These are phyloP conservation scores for Stegodyphus mimosarum DNA, from an alignment of 1,140 invertebrate genomes.

Conservation along the genomic window DNA sequence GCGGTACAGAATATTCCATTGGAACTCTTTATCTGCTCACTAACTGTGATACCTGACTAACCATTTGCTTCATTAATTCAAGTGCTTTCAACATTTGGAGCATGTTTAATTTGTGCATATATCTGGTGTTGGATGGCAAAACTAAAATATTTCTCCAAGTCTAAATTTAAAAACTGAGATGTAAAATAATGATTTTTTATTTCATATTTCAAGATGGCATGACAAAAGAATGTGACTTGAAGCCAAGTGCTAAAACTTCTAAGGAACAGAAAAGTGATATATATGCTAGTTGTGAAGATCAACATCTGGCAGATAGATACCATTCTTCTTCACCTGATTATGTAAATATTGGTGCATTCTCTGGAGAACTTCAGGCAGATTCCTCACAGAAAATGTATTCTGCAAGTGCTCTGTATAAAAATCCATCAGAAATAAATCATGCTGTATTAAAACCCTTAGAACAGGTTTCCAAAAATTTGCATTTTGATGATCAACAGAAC, in stretches of 20 bases:
- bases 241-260: neutral
- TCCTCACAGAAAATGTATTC: neutral
- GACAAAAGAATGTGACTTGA: neutral
- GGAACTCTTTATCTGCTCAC: slow-evolving; percentile 30
- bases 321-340: slow-evolving; percentile 62
- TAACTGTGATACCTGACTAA: slow-evolving; percentile 49
- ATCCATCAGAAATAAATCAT: slow-evolving; percentile 16
- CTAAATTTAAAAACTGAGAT: neutral
- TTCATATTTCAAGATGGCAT: slow-evolving; percentile 44
- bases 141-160: neutral
- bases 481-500: neutral
- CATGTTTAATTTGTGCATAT: slow-evolving; percentile 8
- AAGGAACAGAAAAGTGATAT: neutral
- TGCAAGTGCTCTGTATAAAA: neutral
- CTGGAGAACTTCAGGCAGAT: neutral
- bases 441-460: slow-evolving; percentile 40
- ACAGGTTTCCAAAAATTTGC: slow-evolving; percentile 18
- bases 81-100: slow-evolving; percentile 20
- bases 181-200: slow-evolving; percentile 52
- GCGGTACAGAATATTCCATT: slow-evolving; percentile 4
- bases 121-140: slow-evolving; percentile 41
- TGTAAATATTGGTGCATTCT: slow-evolving; percentile 61
- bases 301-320: slow-evolving; percentile 5
- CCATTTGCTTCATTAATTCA: slow-evolving; percentile 48
- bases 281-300: neutral